Base-by-base conservation (phyloP, 2,113 vertebrate species). In the Percopsis transmontana region DNA sequence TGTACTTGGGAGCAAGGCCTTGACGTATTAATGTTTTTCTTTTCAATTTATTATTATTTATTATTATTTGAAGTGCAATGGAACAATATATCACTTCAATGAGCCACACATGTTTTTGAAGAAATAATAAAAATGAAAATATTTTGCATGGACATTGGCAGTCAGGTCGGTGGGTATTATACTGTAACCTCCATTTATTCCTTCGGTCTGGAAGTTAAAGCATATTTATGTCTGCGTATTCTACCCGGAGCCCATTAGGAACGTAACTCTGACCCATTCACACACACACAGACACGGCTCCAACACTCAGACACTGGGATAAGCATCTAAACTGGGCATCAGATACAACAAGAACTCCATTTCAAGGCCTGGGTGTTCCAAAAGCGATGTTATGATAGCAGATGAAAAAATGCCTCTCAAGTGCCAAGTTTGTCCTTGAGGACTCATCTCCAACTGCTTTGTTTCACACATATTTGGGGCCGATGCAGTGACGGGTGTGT, bases 341-440 rank as follows among this genome's bases (percentile, higher is more conserved):
- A 68, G 15, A 52, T 52, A 57, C 33, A 60, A 24, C 18, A 12
- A 56, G 42, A 57, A 39, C 38, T 62, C 58, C 16, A 41, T 12
- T 67, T 21, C 23, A 68, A 59, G 54, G 56, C 52, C 55, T 58
- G 27, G 50, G 51, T 40, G 55, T 76, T 68, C 57, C 55, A 68
- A 70, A 38, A 74, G 54, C 44, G 59, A 67, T 58, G 76, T 74
- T 52, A 72, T 68, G 60, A 42, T 21, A 27, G 4, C 52, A 64
- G 60, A 72, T 61, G 5, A 7, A 48, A 66, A 71, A 68, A 27
- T 68, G 61, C 40, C 52, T 57, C 48, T 45, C 39, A 79, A 79
- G 67, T 53, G 14, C 41, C 54, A 9, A 38, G 42, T 56, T 66
- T 1, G 7, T 69, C 63, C 45, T 47, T n/a, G 14, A 72, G 41